phyloP scores from a whole-genome alignment of 1,140 invertebrate species.

The Leptopilina clavipes region DNA sequence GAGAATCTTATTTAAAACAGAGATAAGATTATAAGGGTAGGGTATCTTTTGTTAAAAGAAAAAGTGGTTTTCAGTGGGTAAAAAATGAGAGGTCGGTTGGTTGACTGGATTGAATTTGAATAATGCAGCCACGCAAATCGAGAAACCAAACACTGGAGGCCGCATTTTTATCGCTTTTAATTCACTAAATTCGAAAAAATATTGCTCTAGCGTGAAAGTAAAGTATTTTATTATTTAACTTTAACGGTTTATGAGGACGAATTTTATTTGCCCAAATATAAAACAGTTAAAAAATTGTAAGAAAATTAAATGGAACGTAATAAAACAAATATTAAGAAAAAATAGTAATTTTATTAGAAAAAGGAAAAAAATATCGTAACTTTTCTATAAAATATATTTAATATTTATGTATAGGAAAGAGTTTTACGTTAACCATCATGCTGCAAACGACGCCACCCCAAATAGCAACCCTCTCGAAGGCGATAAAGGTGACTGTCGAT shows the following conservation, averaged over 20 bases:
- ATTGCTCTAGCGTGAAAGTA: background rate
- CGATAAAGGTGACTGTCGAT: slow-evolving; percentile 99
- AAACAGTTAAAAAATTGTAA: no score
- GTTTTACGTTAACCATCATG: slow-evolving; percentile 96
- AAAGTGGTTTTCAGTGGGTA: slow-evolving; percentile 47
- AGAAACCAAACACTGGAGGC: slow-evolving; percentile 60
- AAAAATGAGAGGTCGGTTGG: slow-evolving; percentile 59
- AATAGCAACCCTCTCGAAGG: slow-evolving; percentile 94
- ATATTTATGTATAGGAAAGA: slow-evolving; percentile 85
- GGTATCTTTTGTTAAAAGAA: background rate
- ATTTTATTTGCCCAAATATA: no score
- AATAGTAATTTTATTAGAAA: no score
- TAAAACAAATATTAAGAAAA: no score
- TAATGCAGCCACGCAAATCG: slow-evolving; percentile 64
- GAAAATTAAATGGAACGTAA: no score
- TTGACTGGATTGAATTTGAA: slow-evolving; percentile 69
- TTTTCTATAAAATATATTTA: background rate
- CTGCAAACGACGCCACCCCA: slow-evolving; percentile 94
- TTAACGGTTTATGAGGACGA: background rate
- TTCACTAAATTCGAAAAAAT: slow-evolving; percentile 59
- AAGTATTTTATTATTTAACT: slow-evolving; percentile 9
- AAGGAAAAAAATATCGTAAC: no score
- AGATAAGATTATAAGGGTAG: slow-evolving; percentile 19
- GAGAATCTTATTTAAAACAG: background rate
- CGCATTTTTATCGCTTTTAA: slow-evolving; percentile 68